These are phyloP conservation scores for Simalia tracyae DNA, from an alignment of 2,797 vertebrate genomes.

Conservation along the genomic window DNA sequence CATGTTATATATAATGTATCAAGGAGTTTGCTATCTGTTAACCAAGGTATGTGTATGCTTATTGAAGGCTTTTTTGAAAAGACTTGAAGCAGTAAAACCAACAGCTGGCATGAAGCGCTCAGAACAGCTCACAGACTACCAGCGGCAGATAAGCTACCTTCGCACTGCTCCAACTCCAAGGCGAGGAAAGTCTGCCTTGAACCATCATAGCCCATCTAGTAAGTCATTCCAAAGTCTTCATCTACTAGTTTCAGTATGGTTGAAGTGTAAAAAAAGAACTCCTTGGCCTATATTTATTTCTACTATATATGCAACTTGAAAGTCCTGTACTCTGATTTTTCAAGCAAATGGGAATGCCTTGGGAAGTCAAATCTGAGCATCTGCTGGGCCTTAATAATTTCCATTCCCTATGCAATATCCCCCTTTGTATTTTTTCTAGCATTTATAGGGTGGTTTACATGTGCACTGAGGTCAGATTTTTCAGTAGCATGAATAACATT, in stretches of 20 bases:
- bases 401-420: neutral
- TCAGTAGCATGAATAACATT: neutral
- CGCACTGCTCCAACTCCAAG: conserved; percentile 62
- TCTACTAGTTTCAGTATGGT: neutral
- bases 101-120: conserved; percentile 83
- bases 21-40: neutral
- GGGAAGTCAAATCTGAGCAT: neutral
- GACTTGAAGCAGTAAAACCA: conserved; percentile 88
- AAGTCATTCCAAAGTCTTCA: conserved; percentile 42
- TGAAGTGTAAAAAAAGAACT: neutral
- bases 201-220: conserved; percentile 73
- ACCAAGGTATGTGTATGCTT: neutral
- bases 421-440: neutral
- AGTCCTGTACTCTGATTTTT: neutral
- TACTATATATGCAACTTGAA: neutral
- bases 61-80: conserved; percentile 87
- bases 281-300: neutral
- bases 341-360: neutral
- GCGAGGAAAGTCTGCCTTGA: conserved; percentile 64
- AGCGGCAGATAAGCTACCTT: conserved; percentile 80
- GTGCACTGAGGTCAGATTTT: neutral
- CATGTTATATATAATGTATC: neutral
- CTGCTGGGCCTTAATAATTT: neutral
- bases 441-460: neutral
- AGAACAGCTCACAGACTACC: conserved; percentile 88